Evolutionary conservation across 2,113 vertebrate genomes (phyloP).

Genomic region (Pseudorectes ferrugineus): DNA sequence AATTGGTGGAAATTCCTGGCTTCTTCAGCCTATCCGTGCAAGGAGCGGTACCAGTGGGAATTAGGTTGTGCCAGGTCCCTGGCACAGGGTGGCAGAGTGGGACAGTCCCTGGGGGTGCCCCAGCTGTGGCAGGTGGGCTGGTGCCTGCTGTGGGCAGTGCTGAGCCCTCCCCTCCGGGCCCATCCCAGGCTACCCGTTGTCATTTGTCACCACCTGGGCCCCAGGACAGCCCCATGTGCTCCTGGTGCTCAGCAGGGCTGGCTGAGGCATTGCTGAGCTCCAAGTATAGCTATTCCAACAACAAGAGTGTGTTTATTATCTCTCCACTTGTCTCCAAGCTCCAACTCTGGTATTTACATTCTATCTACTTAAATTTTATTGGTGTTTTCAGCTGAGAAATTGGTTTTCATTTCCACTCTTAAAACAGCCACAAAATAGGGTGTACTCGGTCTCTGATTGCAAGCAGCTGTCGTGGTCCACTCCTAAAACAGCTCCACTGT

Average conservation of each 20-base stretch:
- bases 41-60: not conserved
- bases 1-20: not conserved
- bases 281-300: not conserved
- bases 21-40: not conserved
- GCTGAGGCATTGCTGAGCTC: not conserved
- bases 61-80: not conserved
- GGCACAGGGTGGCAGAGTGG: not conserved
- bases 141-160: not conserved
- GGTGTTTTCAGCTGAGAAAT: constrained; percentile 47
- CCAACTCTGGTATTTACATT: constrained; percentile 40
- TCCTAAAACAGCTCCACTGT: not conserved
- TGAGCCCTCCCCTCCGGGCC: not conserved
- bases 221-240: not conserved
- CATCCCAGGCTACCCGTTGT: not conserved
- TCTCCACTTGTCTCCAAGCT: constrained; percentile 3
- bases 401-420: constrained; percentile 50
- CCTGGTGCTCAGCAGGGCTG: not conserved
- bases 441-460: constrained; percentile 11
- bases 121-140: not conserved
- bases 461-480: not conserved
- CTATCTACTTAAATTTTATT: constrained; percentile 54
- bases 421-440: constrained; percentile 4
- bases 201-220: not conserved
- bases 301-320: constrained; percentile 34
- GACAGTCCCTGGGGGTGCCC: not conserved